Evolutionary conservation across 2,797 vertebrate genomes (phyloP).

Genomic region (Notolepis coatsorum): DNA sequence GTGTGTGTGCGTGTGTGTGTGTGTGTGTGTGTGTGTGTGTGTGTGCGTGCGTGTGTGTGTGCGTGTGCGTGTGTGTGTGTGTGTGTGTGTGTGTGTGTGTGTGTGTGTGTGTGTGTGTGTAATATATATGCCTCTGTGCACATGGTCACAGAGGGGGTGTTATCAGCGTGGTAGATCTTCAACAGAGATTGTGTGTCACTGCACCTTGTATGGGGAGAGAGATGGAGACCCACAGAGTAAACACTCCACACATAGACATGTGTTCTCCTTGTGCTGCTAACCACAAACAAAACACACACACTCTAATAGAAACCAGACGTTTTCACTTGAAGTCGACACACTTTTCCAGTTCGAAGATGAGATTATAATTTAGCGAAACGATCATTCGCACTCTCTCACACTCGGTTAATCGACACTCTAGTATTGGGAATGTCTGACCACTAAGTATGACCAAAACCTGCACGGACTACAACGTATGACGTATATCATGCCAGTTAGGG

Average conservation of each 20-base stretch:
- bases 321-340: no score
- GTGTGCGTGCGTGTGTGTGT: slow-evolving; percentile 7
- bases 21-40: not conserved
- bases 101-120: not conserved
- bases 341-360: no score
- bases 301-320: no score
- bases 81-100: not conserved
- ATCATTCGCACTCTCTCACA: no score
- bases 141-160: not conserved
- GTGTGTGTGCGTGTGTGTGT: not conserved
- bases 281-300: not conserved
- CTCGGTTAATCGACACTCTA: no score
- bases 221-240: not conserved
- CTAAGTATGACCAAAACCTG: no score
- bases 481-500: no score
- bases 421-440: no score
- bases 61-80: not conserved
- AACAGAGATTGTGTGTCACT: not conserved
- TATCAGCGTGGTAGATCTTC: not conserved
- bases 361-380: no score
- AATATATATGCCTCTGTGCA: not conserved
- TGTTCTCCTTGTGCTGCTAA: not conserved
- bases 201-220: not conserved
- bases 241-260: not conserved
- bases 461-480: no score